Evolutionary conservation across 2,797 vertebrate species (phyloP), one percentile per base, ranked within the genome.

Genomic region (Malacoctenus gilli): DNA sequence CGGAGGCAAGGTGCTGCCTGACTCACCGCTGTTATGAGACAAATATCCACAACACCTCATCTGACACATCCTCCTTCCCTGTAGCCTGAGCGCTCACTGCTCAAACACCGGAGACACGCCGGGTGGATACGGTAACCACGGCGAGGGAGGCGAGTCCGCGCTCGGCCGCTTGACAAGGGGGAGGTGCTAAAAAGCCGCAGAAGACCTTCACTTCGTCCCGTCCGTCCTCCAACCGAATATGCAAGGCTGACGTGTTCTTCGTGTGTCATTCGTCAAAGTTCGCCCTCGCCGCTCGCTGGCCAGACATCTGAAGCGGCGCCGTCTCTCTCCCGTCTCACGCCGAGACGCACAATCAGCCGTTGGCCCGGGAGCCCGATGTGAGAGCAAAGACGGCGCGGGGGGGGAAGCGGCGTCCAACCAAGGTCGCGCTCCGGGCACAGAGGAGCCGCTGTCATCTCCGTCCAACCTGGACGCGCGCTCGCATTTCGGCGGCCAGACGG

Each of bases 391-490:
- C 64, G 65, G 63, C 40, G 72, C 53, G 59, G 35, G 18, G 57
- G 44, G 58, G 57, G 44, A 56, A 72, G 43, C 13, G 4, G 22
- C 1, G 10, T 36, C 69, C 67, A 55, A 68, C 53, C 81, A 82
- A 86, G 84, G 84, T 89, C 80, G 56, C 15, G 66, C 80, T 77
- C 53, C 49, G 60, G 73, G 80, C 60, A 34, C 44, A 61, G 64
- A 79, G 64, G 77, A 73, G 77, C 61, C 19, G 1, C 79, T 84
- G 73, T 87, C 76, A 86, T 82, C 83, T 75, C 80, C 1, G 62
- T 83, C 84, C 87, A 86, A 83, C 71, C 81, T 83, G 79, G 76
- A 84, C 5, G 40, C 49, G 23, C 64, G 47, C 36, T 28, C 59
- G 31, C 60, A 72, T 49, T 44, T 70, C 78, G 3, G 56, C 65